Conservation (phyloP, 2,113 vertebrate species). For the Riparia riparia region DNA sequence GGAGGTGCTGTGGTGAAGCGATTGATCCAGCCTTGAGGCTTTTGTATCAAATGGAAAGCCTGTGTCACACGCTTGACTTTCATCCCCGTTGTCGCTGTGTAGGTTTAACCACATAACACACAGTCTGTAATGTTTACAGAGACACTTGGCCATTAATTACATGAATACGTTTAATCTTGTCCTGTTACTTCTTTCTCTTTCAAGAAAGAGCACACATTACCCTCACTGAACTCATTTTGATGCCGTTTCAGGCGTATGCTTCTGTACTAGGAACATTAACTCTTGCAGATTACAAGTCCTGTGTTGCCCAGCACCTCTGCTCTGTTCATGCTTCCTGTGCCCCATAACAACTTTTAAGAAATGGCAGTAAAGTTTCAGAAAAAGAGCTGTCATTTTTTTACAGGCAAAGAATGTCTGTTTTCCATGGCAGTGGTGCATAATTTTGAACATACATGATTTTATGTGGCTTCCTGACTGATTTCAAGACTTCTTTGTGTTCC, state of each 20-base stretch:
- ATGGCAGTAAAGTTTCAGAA: neutral
- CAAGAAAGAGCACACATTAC: neutral
- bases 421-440: neutral
- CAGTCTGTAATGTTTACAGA: neutral
- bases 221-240: neutral
- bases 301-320: neutral
- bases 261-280: neutral
- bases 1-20: neutral
- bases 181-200: neutral
- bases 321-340: neutral
- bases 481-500: neutral
- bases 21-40: neutral
- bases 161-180: neutral
- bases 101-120: neutral
- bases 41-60: neutral
- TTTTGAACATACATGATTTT: neutral
- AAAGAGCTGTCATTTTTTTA: constrained; percentile 1
- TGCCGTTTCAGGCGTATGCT: neutral
- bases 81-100: neutral
- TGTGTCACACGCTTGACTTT: neutral
- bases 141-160: neutral
- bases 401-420: neutral
- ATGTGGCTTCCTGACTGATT: neutral
- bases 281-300: neutral
- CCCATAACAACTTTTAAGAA: neutral